These are phyloP conservation scores for Cairina moschata DNA, from an alignment of 2,113 vertebrate genomes.

Conservation along the genomic window DNA sequence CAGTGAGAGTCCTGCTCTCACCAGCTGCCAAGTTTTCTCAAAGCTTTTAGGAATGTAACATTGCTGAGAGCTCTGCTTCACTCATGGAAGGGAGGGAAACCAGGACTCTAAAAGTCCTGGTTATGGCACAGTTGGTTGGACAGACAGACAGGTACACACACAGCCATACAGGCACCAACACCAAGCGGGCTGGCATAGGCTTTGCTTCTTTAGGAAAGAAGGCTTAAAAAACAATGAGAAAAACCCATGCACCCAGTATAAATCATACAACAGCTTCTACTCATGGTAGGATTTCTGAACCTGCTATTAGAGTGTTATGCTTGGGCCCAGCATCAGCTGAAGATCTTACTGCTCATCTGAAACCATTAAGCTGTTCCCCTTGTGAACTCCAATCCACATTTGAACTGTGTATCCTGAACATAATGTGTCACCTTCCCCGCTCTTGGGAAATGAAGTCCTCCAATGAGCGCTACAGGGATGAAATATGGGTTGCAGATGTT, in stretches of 20 bases:
- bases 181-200: fast-evolving
- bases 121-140: not conserved
- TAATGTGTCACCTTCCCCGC: constrained; percentile 49
- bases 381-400: constrained; percentile 19
- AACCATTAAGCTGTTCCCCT: not conserved
- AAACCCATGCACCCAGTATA: not conserved
- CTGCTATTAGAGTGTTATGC: not conserved
- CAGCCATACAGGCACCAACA: not conserved
- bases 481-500: constrained; percentile 67
- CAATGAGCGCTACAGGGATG: not conserved
- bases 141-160: not conserved
- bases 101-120: not conserved
- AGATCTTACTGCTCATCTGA: not conserved
- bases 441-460: constrained; percentile 45
- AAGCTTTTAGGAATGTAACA: not conserved
- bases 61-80: not conserved
- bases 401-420: not conserved
- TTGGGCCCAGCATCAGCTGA: not conserved
- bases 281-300: not conserved
- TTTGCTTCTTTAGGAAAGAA: not conserved
- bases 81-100: not conserved
- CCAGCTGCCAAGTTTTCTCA: not conserved
- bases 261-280: not conserved
- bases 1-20: not conserved
- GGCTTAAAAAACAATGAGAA: not conserved